A percentile compares a stretch with the other conserved stretches of the same genome.
Evolutionary conservation across 2,113 vertebrate genomes (phyloP).

Genomic region (Colius striatus): DNA sequence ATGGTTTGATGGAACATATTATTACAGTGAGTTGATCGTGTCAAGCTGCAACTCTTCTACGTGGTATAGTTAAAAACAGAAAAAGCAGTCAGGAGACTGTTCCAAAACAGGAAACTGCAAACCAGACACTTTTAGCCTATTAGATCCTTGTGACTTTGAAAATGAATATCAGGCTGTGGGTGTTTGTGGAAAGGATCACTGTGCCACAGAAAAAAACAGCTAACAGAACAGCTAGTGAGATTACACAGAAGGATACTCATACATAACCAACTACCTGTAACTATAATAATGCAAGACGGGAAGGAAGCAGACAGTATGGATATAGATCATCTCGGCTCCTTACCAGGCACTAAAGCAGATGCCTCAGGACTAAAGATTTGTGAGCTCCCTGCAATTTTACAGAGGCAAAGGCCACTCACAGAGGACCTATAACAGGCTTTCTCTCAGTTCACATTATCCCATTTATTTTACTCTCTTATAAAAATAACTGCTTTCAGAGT

Average conservation of each 20-base stretch:
- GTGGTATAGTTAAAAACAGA: neutral
- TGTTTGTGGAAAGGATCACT: neutral
- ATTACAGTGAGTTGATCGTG: neutral
- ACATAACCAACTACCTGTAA: neutral
- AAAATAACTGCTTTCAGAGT: neutral
- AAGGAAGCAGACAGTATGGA: neutral
- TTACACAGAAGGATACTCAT: neutral
- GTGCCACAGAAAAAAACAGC: neutral
- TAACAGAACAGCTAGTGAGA: neutral
- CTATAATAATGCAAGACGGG: fast-evolving
- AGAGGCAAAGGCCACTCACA: neutral
- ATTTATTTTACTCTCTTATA: neutral
- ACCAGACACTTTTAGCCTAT: neutral
- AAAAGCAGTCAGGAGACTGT: neutral
- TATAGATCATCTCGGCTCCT: neutral
- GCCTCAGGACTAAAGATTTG: neutral
- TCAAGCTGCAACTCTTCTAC: neutral
- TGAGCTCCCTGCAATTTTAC: neutral
- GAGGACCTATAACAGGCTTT: neutral
- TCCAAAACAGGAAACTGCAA: constrained; percentile 7
- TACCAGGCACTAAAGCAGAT: neutral
- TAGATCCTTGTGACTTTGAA: neutral
- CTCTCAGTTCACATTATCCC: neutral
- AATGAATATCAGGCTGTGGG: neutral
- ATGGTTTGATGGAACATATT: neutral